These are phyloP conservation scores for Oreohelix idahoensis DNA, from an alignment of 1,140 invertebrate species.

Conservation along the genomic window DNA sequence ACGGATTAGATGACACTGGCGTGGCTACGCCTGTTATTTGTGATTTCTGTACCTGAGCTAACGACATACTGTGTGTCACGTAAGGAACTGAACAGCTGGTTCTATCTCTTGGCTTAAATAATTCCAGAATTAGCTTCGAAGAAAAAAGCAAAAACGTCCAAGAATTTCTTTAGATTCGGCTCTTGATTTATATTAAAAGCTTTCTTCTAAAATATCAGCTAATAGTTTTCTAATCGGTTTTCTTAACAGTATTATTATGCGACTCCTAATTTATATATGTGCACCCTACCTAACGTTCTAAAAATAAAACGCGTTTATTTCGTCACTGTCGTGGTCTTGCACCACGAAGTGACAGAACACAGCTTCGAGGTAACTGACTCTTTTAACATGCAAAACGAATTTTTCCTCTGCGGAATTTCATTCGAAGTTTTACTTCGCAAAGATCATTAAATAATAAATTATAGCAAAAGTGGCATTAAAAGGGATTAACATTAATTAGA, in stretches of 20 bases:
- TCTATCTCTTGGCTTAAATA: not conserved
- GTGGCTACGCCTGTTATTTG: not conserved
- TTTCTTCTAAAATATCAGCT: too few species aligned
- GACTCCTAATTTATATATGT: not conserved
- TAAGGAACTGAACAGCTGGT: not conserved
- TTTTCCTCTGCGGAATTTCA: too few species aligned
- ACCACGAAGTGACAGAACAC: not conserved
- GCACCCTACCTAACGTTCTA: not conserved
- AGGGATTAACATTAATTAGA: too few species aligned
- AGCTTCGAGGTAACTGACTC: not conserved
- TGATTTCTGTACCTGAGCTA: not conserved
- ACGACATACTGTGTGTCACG: not conserved
- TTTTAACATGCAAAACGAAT: too few species aligned
- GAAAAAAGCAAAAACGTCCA: too few species aligned
- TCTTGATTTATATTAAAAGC: too few species aligned
- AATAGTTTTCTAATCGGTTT: too few species aligned
- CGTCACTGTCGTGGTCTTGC: slow-evolving; percentile 7
- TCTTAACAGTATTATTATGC: not conserved
- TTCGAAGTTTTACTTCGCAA: too few species aligned
- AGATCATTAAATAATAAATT: too few species aligned
- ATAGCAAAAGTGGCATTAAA: too few species aligned
- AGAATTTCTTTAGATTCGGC: too few species aligned
- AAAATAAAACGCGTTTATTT: not conserved
- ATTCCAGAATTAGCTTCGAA: slow-evolving; percentile 3
- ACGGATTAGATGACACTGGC: slow-evolving; percentile 11